Conservation (phyloP, 2,797 vertebrate species). For the Eulemur rubriventer region DNA sequence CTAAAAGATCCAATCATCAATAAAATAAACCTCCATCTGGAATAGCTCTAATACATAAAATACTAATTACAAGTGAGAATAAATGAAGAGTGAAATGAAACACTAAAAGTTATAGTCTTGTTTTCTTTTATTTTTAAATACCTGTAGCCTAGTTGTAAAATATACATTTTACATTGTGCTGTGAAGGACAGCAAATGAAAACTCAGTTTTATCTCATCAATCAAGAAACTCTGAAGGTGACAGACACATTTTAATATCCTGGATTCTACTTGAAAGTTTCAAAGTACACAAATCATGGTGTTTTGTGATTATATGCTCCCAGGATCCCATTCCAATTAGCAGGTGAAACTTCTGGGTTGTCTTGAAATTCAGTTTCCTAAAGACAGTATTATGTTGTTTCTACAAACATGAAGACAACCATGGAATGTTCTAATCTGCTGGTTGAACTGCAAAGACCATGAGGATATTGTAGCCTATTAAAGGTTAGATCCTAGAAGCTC, state of each 20-base stretch:
- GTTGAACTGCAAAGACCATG: background rate
- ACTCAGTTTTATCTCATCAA: background rate
- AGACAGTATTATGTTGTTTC: background rate
- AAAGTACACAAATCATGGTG: background rate
- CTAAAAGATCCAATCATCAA: background rate
- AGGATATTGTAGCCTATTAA: background rate
- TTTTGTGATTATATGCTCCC: background rate
- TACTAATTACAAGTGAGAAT: background rate
- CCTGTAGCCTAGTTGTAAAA: background rate
- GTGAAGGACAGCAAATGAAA: constrained; percentile 15
- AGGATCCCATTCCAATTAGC: constrained; percentile 30
- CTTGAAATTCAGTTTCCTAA: constrained; percentile 28
- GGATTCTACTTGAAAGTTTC: constrained; percentile 26
- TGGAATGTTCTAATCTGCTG: background rate
- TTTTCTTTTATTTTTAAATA: background rate
- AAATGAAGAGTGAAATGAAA: constrained; percentile 2
- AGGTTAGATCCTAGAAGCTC: background rate
- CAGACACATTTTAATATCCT: background rate
- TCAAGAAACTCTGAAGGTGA: background rate
- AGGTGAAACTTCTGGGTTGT: background rate
- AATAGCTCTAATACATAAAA: background rate
- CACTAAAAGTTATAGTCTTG: background rate
- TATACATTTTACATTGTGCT: background rate
- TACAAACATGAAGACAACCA: background rate
- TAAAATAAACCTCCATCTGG: background rate